Evolutionary conservation across 2,888 invertebrate genomes (phyloP), one percentile per base, ranked within the genome.

Genomic region (Hartigia nigra): DNA sequence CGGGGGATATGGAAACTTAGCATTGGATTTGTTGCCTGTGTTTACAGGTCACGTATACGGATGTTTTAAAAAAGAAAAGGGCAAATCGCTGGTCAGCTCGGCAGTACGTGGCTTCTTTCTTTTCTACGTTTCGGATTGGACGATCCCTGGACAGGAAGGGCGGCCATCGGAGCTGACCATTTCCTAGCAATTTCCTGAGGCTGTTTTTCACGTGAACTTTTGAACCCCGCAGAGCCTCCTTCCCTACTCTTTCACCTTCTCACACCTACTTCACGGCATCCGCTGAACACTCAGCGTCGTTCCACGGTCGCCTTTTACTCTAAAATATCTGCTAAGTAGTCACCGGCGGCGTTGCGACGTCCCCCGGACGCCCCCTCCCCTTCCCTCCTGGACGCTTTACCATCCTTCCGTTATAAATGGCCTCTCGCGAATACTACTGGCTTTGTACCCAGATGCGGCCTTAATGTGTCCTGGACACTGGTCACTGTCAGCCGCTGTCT

Each of bases 111-210:
- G 23, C 35, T 76, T 76, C 69, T 76, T 70, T 32, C 31, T 32
- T 35, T 69, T 70, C 14, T 69, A 70, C 69, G 69, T 70, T 76
- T 69, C 69, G n/a, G 69, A 32, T 35, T 36, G 31, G 32, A 31
- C n/a, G 32, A 39, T 39, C 31, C 55, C n/a, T 1, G 55, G 31
- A 55, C 55, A 76, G 69, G 55, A 32, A 86, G 87, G 84, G 84
- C 84, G 85, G 83, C 84, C 84, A 81, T 85, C 82, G 82, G 82
- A 84, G 82, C 83, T 82, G 85, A 84, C 86, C 86, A 90, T 90
- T 90, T 90, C 90, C 89, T 89, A 85, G 88, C 89, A 90, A 90
- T 90, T 90, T 90, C 90, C 90, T 89, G 87, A 84, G 84, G 89
- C 87, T 89, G 87, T 89, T 90, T 90, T 90, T 90, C 89, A 90